Percentiles rank a stretch among this genome's conserved stretches.
Evolutionary conservation across 1,140 invertebrate species (phyloP).

Genomic region (Drosophila oshimai): DNA sequence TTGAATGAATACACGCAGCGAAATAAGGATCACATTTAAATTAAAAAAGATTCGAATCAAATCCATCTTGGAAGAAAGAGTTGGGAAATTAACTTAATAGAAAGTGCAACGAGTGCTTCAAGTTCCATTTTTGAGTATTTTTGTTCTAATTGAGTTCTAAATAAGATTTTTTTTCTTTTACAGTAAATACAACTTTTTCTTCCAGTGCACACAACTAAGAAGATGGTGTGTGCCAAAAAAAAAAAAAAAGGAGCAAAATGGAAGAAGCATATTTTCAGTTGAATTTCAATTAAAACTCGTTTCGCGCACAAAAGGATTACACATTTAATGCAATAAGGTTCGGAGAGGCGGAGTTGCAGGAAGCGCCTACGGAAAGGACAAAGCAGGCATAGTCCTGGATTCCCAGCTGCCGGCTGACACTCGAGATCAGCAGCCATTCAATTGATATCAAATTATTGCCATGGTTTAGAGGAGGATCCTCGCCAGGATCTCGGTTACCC

Average conservation of each 20-base stretch:
- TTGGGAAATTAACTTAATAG: too few species aligned
- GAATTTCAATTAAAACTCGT: constrained; percentile 80
- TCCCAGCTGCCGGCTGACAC: constrained; percentile 67
- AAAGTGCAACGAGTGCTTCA: too few species aligned
- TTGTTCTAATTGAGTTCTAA: too few species aligned
- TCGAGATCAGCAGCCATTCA: constrained; percentile 49
- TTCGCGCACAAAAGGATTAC: constrained; percentile 60
- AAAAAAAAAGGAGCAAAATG: constrained; percentile 46
- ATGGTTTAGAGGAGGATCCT: neutral
- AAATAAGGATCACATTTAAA: neutral
- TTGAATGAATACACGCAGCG: constrained; percentile 35
- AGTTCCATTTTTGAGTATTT: too few species aligned
- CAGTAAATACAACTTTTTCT: too few species aligned
- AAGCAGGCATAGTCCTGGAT: constrained; percentile 11
- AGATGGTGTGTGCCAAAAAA: constrained; percentile 76
- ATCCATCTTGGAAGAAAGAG: neutral
- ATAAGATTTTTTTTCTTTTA: too few species aligned
- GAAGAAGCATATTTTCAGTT: constrained; percentile 39
- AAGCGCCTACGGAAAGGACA: constrained; percentile 61
- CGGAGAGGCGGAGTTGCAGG: constrained; percentile 59
- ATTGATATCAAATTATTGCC: constrained; percentile 69
- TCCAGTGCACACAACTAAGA: constrained; percentile 29
- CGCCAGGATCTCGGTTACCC: constrained; percentile 7
- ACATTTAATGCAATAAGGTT: constrained; percentile 76
- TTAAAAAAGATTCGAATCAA: too few species aligned